Base-by-base conservation (phyloP, 2,113 vertebrate species). In the Tricholaema leucomelas region DNA sequence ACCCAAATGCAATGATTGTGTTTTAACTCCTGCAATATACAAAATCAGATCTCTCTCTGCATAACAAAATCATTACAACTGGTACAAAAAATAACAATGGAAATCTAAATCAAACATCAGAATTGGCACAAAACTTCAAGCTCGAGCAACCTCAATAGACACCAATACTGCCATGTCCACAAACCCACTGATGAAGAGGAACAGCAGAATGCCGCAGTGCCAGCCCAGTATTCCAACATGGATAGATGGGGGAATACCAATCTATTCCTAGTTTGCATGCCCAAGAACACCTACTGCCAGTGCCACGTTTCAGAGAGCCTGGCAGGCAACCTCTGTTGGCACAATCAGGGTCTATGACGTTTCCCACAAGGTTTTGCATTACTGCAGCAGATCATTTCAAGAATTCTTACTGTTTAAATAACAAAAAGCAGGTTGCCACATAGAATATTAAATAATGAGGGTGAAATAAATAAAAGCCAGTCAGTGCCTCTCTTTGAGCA, bases 371-470 rank as follows among this genome's bases (percentile, higher is more conserved):
- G 76, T 52, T 81, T 81, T 96, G 97, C 96, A 97, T 98, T 97
- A 98, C 97, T 97, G 97, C 96, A 81, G 40, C n/a, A 80, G 87
- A 79, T 75, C 81, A 76, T 87, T 87, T 64, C 79, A 96, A 95
- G 61, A 72, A 92, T 60, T 91, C 85, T 94, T 54, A 75, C 17
- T 92, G 75, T 60, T 94, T 55, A 95, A 95, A 88, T 15, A 96
- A 13, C 44, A 90, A 74, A 95, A 85, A 1, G 8, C 38, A 74
- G 72, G 31, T 75, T 81, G 75, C 71, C 91, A 71, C 76, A 79
- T 65, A 92, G 67, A 96, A 95, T 28, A 66, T 81, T 76, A 87
- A 94, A 97, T 97, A 98, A 98, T 98, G 97, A 97, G 96, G 97
- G 96, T 97, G 88, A 98, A 98, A 98, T 94, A 96, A 96, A 73